Base-by-base conservation (phyloP, 2,113 vertebrate genomes). In the Phocoena sinus region DNA sequence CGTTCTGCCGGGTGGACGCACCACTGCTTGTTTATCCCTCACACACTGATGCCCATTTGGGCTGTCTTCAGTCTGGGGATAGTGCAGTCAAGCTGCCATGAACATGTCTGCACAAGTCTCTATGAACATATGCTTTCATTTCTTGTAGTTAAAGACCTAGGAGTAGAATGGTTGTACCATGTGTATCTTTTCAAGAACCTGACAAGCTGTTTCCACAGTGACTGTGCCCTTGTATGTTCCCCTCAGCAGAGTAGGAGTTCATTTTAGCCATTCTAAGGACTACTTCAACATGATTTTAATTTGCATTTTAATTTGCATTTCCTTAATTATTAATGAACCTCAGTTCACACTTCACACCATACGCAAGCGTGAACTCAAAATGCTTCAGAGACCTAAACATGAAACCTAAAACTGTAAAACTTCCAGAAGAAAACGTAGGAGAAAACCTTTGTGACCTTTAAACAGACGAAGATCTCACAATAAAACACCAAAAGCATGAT, bases 181-280 rank as follows among this genome's bases (percentile, higher is more conserved):
- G 31, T 76, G 67, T 84, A 14, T 62, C 11, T 23, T 91, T 79
- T 95, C 11, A 77, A 93, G 67, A 91, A 31, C 38, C 31, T 38
- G 15, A 53, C 36, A 33, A 63, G 28, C 38, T 41, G 8, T 83
- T 88, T 67, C 65, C 41, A 47, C 23, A 21, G 8, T 50, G 47
- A 68, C 50, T 62, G 53, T n/a, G 25, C 60, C 38, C 33, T 44
- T 3, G 3, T 38, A 4, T 18, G 20, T 25, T 88, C 31, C 36
- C 25, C 33, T 18, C 6, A 23, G 33, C 60, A 26, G 44, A n/a
- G 4, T 21, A 14, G 23, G 47, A 86, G 26, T 53, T 81, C 67
- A 25, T 79, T 36, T 85, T 60, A 80, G 44, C 79, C 63, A 67
- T 87, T 47, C 47, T 58, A 44, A 77, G 25, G 67, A 28, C 21